Base-by-base conservation (phyloP, 2,888 invertebrate species). In the Nemoura dubitans region DNA sequence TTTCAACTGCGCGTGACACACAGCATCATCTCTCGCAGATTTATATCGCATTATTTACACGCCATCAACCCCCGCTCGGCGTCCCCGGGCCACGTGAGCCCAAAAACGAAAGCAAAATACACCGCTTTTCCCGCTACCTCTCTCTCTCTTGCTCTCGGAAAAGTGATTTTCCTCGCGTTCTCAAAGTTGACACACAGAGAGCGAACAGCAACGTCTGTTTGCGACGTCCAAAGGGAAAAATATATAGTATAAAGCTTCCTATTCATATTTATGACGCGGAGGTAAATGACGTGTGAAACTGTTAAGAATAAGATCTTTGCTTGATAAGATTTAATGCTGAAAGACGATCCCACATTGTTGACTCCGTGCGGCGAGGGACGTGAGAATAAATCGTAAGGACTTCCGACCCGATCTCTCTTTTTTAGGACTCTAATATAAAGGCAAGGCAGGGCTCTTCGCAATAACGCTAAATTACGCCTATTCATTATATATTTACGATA, bases 231-330 rank as follows among this genome's bases (percentile, higher is more conserved):
- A 10, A 84, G 59, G 6, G 29, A 14, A 28, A 76, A 21, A 14
- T 21, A 21, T 21, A 36, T 21, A 6, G 76, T 28, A 76, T 14
- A 76, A 76, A 27, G 25, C 21, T 84, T 59, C 76, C 83, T 59
- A 59, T 84, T 84, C 59, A 84, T 84, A 84, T 84, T 84, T 84
- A 84, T 84, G 84, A 84, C 28, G 84, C 27, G 76, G n/a, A 27
- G 76, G 84, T 84, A 84, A 84, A 84, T 84, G 84, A 84, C 59
- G 84, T 84, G 84, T 84, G 84, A 84, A 84, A 59, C 84, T 59
- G 76, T 59, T 36, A 83, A 59, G 76, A 84, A 76, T 16, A 29
- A 84, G 84, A 59, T 26, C 29, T 83, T 83, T 59, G 28, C 29
- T 6, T 21, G n/a, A 28, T 25, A 76, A 84, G 84, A 84, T 84